Percentiles rank a stretch among this genome's conserved stretches.
These are phyloP conservation scores for Huso huso DNA, from an alignment of 2,797 vertebrate species.

Conservation along the genomic window DNA sequence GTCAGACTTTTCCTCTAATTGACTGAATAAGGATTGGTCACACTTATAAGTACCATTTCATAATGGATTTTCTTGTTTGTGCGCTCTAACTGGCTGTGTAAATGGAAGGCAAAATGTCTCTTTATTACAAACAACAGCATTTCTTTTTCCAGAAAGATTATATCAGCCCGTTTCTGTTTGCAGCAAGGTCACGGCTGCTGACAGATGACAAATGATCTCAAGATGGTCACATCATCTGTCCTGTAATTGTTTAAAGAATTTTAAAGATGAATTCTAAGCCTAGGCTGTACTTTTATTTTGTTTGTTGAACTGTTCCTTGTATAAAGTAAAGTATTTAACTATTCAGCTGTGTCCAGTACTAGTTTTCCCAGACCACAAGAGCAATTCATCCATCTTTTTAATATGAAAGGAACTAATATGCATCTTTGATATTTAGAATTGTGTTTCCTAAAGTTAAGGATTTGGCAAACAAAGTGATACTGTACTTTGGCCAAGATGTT, in stretches of 20 bases:
- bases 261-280: slow-evolving; percentile 45
- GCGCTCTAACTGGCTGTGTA: slow-evolving; percentile 76
- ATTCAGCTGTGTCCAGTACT: too few relatives aligned
- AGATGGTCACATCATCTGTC: slow-evolving; percentile 71
- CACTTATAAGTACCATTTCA: slow-evolving; percentile 73
- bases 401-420: slow-evolving; percentile 27
- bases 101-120: slow-evolving; percentile 79
- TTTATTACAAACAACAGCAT: slow-evolving; percentile 69
- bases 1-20: slow-evolving; percentile 70
- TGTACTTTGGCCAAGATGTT: slow-evolving; percentile 70
- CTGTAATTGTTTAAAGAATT: slow-evolving; percentile 51
- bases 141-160: slow-evolving; percentile 45
- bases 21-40: slow-evolving; percentile 78
- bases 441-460: slow-evolving; percentile 56
- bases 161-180: slow-evolving; percentile 50
- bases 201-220: slow-evolving; percentile 74
- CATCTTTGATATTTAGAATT: slow-evolving; percentile 52
- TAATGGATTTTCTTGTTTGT: slow-evolving; percentile 91
- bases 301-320: not conserved
- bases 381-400: slow-evolving; percentile 25
- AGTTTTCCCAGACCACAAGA: slow-evolving; percentile 14
- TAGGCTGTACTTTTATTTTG: not conserved
- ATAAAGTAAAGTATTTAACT: too few relatives aligned
- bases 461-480: slow-evolving; percentile 55
- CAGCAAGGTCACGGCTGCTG: slow-evolving; percentile 71